phyloP scores from a whole-genome alignment of 23 tunicate species.

The Corella eumyota region DNA sequence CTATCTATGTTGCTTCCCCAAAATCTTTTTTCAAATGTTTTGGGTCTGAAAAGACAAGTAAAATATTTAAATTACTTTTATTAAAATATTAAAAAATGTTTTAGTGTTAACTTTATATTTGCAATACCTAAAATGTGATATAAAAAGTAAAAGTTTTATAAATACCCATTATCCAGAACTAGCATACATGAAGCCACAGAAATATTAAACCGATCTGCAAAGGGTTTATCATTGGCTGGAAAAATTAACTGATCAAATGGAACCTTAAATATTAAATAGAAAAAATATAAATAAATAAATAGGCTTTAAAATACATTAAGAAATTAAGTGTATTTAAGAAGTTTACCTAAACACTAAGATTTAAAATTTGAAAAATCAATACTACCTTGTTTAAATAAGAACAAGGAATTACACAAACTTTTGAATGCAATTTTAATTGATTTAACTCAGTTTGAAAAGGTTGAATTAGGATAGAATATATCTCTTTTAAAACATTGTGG shows the following conservation, averaged over 20 bases:
- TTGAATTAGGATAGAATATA: slow-evolving; percentile 24
- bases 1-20: no score
- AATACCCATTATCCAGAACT: slow-evolving; percentile 2
- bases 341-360: not conserved
- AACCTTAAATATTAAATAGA: slow-evolving; percentile 9
- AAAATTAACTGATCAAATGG: slow-evolving; percentile 53
- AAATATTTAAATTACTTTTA: no score
- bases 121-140: no score
- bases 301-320: not conserved
- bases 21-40: no score
- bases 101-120: no score
- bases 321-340: not conserved
- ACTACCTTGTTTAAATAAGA: slow-evolving; percentile 27
- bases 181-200: slow-evolving; percentile 5
- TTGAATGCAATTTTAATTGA: not conserved
- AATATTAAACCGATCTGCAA: slow-evolving; percentile 40
- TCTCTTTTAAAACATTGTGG: slow-evolving; percentile 13
- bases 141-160: no score
- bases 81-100: no score
- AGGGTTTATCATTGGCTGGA: slow-evolving; percentile 5
- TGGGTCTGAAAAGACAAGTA: no score
- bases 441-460: slow-evolving; percentile 18
- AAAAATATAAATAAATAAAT: not conserved
- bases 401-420: slow-evolving; percentile 13
- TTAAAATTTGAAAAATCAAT: not conserved